Conservation (phyloP, 1,140 invertebrate species). For the Cylas formicarius region DNA sequence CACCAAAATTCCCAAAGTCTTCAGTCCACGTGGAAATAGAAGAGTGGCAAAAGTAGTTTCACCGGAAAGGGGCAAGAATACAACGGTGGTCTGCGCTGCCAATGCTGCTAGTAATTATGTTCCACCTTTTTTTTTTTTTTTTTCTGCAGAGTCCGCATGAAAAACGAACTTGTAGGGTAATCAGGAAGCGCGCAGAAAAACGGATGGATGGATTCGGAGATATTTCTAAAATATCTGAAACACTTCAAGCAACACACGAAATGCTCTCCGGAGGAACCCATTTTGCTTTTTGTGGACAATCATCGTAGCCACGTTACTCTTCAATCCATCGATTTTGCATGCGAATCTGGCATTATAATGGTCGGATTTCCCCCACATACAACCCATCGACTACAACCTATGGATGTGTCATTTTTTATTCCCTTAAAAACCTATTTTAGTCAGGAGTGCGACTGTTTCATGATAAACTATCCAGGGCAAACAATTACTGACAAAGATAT, state of each 20-base stretch:
- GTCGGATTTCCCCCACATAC: conserved; percentile 39
- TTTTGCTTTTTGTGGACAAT: conserved; percentile 43
- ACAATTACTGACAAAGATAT: conserved; percentile 4
- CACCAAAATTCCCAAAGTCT: conserved; percentile 37
- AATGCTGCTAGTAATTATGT: conserved; percentile 34
- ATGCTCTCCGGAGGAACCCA: conserved; percentile 29
- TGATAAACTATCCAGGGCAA: conserved; percentile 6
- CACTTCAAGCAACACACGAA: conserved; percentile 39
- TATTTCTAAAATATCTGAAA: conserved; percentile 28
- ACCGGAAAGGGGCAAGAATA: conserved; percentile 39
- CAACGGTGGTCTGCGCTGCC: conserved; percentile 33
- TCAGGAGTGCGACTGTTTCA: too few species aligned
- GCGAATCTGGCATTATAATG: conserved; percentile 36
- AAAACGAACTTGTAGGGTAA: too few species aligned
- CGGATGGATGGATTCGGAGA: conserved; percentile 18
- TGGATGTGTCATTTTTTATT: conserved; percentile 37
- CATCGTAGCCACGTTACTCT: conserved; percentile 36
- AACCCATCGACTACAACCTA: conserved; percentile 38
- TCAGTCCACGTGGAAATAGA: conserved; percentile 38
- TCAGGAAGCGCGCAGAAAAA: conserved; percentile 7
- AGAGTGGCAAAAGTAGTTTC: conserved; percentile 35
- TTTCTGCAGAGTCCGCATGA: conserved; percentile 39
- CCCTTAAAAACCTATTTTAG: conserved; percentile 36
- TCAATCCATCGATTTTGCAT: too few species aligned
- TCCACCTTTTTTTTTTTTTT: conserved; percentile 36